Conservation (phyloP, 1,140 invertebrate genomes). For the Chironomus tepperi region DNA sequence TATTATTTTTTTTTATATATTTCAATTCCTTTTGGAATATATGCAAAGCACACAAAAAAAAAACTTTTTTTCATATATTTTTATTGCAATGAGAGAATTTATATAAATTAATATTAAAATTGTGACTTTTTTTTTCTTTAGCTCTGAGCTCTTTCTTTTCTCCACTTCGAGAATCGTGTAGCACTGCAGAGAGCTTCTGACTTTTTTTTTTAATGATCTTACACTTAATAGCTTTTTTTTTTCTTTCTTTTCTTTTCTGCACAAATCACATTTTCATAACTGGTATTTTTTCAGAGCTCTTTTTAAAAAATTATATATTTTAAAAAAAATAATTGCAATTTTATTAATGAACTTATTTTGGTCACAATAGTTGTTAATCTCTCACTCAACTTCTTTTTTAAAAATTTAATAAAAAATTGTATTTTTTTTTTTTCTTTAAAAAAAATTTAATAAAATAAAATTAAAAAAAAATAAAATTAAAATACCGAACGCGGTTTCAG, state of each 20-base stretch:
- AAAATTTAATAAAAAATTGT: neutral
- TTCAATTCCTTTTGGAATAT: too few species aligned
- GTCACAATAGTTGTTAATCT: neutral
- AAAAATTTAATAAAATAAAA: too few species aligned
- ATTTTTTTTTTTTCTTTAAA: neutral
- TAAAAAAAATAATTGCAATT: neutral
- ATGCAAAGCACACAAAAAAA: too few species aligned
- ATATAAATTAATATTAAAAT: neutral
- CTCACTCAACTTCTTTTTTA: neutral
- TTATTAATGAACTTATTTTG: neutral
- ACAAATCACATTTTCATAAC: slow-evolving; percentile 23
- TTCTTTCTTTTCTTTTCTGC: neutral
- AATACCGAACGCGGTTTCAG: slow-evolving; percentile 15
- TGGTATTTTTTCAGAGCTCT: neutral
- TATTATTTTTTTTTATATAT: too few species aligned
- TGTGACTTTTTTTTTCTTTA: neutral
- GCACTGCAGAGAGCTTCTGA: neutral
- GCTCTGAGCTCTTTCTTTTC: neutral
- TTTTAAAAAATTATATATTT: neutral
- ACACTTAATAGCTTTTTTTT: slow-evolving; percentile 3
- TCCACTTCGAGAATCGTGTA: neutral
- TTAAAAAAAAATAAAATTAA: neutral
- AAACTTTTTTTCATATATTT: too few species aligned
- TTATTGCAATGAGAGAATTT: neutral
- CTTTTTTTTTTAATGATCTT: neutral